phyloP scores from a whole-genome alignment of 2,113 vertebrate species.

The Ardeotis arabs region DNA sequence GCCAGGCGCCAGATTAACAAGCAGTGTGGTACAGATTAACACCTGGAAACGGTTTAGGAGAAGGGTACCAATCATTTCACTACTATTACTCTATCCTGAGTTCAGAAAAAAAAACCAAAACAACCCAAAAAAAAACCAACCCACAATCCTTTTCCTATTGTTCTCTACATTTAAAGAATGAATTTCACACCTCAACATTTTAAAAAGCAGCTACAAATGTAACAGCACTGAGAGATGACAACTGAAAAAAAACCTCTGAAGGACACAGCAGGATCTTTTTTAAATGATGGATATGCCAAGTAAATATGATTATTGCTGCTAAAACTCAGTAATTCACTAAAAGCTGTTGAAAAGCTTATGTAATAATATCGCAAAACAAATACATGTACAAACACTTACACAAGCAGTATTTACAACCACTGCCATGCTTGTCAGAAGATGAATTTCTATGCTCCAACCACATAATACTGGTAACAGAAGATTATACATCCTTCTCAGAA shows the following conservation, averaged over 20 bases:
- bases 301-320: not conserved
- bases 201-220: not conserved
- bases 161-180: not conserved
- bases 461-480: not conserved
- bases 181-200: not conserved
- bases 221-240: not conserved
- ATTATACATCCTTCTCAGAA: not conserved
- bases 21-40: not conserved
- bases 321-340: not conserved
- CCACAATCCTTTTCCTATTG: not conserved
- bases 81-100: not conserved
- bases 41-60: not conserved
- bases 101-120: not conserved
- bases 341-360: not conserved
- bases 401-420: not conserved
- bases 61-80: not conserved
- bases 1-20: not conserved
- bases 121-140: too few species aligned
- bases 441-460: not conserved
- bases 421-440: not conserved
- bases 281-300: not conserved
- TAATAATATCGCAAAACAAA: not conserved
- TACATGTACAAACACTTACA: not conserved
- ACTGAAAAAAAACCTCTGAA: not conserved
- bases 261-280: not conserved